Conservation (phyloP, 1,140 invertebrate genomes). For the Neoseiulus cucumeris region DNA sequence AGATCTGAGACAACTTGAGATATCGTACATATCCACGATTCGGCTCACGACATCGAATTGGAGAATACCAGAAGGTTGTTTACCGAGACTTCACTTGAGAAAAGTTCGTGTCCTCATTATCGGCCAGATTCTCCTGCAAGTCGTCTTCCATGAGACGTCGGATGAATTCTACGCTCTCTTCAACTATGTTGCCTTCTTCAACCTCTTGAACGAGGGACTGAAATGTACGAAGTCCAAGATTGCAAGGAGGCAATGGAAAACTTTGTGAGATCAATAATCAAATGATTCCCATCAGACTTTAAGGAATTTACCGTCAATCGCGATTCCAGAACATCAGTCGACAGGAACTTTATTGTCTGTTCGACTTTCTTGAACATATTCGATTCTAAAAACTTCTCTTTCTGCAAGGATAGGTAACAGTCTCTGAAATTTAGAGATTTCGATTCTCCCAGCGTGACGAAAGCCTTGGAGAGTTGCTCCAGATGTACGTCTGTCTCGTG, state of each 20-base stretch:
- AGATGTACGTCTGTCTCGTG: background rate
- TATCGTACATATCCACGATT: too few relatives aligned
- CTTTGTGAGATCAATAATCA: too few relatives aligned
- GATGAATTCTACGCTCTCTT: background rate
- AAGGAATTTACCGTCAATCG: too few relatives aligned
- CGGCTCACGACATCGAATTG: too few relatives aligned
- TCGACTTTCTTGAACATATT: background rate
- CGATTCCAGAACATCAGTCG: background rate
- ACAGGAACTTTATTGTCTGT: background rate
- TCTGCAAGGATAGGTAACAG: background rate
- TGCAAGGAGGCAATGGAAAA: too few relatives aligned
- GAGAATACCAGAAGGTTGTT: too few relatives aligned
- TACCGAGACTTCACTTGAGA: too few relatives aligned
- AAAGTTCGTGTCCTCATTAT: background rate
- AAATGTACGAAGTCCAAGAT: too few relatives aligned
- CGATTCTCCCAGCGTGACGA: background rate
- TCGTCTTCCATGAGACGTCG: background rate
- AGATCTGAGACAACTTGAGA: too few relatives aligned
- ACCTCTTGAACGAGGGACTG: too few relatives aligned
- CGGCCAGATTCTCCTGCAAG: background rate
- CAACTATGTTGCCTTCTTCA: too few relatives aligned
- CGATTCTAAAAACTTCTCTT: background rate
- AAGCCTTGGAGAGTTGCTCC: background rate
- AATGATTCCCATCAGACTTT: too few relatives aligned
- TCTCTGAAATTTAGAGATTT: background rate